Evolutionary conservation across 1,140 invertebrate species (phyloP).

Genomic region (Belonocnema kinseyi): DNA sequence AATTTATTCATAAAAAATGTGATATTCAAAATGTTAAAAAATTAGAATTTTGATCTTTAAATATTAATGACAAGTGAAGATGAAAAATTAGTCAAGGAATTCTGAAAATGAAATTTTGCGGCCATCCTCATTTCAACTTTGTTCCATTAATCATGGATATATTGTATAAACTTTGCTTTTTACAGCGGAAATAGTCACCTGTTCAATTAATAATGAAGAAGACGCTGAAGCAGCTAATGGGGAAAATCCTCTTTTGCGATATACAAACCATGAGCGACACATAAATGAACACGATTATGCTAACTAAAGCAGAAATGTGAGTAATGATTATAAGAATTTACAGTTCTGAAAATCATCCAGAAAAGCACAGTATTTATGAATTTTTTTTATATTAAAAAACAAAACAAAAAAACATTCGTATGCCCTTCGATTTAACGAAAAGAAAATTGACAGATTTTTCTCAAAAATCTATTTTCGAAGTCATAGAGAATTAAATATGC

Average conservation of each 20-base stretch:
- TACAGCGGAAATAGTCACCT: constrained; percentile 64
- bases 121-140: not conserved
- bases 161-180: constrained; percentile 36
- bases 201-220: constrained; percentile 65
- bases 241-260: constrained; percentile 66
- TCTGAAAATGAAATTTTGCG: no score
- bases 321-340: not conserved
- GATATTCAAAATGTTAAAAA: no score
- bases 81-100: no score
- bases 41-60: no score
- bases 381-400: constrained; percentile 15
- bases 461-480: not conserved
- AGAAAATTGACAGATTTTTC: not conserved
- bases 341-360: not conserved
- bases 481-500: constrained; percentile 5
- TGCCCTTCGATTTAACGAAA: not conserved
- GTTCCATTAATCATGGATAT: not conserved
- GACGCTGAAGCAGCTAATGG: constrained; percentile 59
- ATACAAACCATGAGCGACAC: constrained; percentile 72
- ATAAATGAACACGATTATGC: constrained; percentile 49
- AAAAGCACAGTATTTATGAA: constrained; percentile 19
- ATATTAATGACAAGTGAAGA: no score
- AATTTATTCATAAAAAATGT: no score
- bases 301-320: constrained; percentile 48
- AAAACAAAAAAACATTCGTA: not conserved